Evolutionary conservation across 2,888 invertebrate species (phyloP), one percentile per base, ranked within the genome.

Genomic region (Pterostichus madidus): DNA sequence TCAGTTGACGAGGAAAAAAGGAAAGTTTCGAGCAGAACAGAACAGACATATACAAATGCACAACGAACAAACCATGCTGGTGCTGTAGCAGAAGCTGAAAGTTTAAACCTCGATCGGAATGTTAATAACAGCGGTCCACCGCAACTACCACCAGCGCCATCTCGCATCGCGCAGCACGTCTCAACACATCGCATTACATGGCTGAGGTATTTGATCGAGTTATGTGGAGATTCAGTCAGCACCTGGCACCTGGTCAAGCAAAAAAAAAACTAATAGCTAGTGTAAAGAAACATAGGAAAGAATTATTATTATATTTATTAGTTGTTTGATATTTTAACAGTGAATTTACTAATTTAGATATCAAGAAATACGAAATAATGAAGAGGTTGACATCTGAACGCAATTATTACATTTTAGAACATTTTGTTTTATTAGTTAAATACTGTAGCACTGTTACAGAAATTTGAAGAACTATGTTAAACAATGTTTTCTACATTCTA

Each of bases 101-200:
- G 68, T 56, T 56, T 56, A 13, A 56, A 56, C 15, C 68, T 71
- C 68, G 68, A 39, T 71, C 13, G 68, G 68, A 71, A 71, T 71
- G 68, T 71, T 71, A 71, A 71, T 71, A 71, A 71, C 68, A 71
- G 68, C 68, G 68, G 68, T 71, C 68, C 68, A 39, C 39, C 46
- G 17, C 46, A 71, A 71, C 44, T 39, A 71, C 68, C 68, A 15
- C 17, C 68, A 39, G 8, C 35, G 32, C 68, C 64, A 64, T 56
- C 56, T 17, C 56, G 56, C 13, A 17, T 56, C 56, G 49, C 10
- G 49, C n/a, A 8, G 8, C 17, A 8, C 56, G 56, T 7, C 49
- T 11, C 49, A 49, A 8, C 11, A 8, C 46, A 49, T n/a, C 49
- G 56, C 56, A 56, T 11, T 13, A 17, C 56, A 56, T 13, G 56